Evolutionary conservation across 2,797 vertebrate species (phyloP), one percentile per base, ranked within the genome.

Genomic region (Chlorospingus flavigularis): DNA sequence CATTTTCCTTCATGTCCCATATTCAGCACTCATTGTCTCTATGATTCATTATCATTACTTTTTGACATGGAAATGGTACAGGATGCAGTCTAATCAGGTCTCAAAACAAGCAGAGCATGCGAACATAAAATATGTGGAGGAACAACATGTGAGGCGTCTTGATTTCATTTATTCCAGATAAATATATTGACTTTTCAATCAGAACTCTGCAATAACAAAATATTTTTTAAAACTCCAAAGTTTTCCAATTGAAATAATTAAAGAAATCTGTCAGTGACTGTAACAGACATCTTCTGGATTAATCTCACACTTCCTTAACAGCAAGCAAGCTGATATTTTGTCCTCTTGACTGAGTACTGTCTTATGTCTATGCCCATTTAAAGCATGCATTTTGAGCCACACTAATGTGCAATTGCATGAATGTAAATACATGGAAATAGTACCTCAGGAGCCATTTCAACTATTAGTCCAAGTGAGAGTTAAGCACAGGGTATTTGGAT

Each of bases 341-440:
- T 74, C 37, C 31, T 80, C 37, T 47, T 87, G 23, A 53, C 17
- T 79, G 51, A 83, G 9, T 47, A 39, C 19, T 70, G 13, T 65
- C 61, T 76, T 76, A 39, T 50, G 51, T 28, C 12, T 78, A 23
- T 25, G 25, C 57, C 53, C 42, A 65, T 81, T 75, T 92, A 88
- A 57, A 89, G 18, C 37, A 71, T 0, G 2, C 35, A 72, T 91
- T 96, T 95, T 79, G 77, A 94, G 42, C 5, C 12, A 55, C 25
- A 35, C 10, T 60, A 68, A 88, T 66, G 53, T 86, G 39, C 42
- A 86, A 84, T 82, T 71, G 17, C 50, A 83, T 93, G 79, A 96
- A 90, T 74, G 70, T 54, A 96, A 93, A 92, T 57, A 82, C 45
- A 84, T 54, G 51, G 63, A 86, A 94, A 77, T 85, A 63, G 39